A percentile compares a stretch with the other conserved stretches of the same genome.
phyloP scores from a whole-genome alignment of 2,888 invertebrate genomes.

The Laspeyria flexula region DNA sequence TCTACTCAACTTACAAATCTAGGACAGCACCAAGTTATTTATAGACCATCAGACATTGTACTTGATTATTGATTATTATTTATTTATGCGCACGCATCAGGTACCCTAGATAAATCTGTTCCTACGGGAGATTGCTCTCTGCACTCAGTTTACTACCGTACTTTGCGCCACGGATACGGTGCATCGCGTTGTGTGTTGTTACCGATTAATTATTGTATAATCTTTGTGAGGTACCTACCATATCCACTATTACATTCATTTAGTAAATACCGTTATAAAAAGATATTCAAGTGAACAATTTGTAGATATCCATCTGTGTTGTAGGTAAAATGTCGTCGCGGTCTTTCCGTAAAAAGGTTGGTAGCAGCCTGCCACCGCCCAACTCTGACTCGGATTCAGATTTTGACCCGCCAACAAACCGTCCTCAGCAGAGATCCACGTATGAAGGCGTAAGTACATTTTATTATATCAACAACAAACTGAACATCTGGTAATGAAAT shows the following conservation, averaged over 20 bases:
- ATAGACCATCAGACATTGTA: background rate
- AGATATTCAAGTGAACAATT: background rate
- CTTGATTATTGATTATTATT: slow-evolving; percentile 1
- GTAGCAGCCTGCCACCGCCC: slow-evolving; percentile 39
- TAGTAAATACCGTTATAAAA: too few relatives aligned
- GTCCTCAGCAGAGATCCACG: background rate
- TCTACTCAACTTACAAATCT: too few relatives aligned
- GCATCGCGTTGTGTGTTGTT: background rate
- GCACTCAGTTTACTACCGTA: background rate
- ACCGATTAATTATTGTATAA: too few relatives aligned
- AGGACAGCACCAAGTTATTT: too few relatives aligned
- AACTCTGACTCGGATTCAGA: slow-evolving; percentile 57
- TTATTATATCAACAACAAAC: too few relatives aligned
- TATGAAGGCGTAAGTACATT: slow-evolving; percentile 33
- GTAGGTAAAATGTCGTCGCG: slow-evolving; percentile 41
- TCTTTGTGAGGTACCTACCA: too few relatives aligned
- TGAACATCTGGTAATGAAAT: too few relatives aligned
- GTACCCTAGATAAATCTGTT: background rate
- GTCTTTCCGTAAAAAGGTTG: slow-evolving; percentile 47
- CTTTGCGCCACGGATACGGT: background rate
- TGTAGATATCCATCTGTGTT: background rate
- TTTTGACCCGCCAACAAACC: slow-evolving; percentile 43
- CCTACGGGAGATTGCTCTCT: background rate
- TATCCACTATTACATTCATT: too few relatives aligned
- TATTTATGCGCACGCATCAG: slow-evolving; percentile 5